These are phyloP conservation scores for Otis tarda DNA, from an alignment of 2,113 vertebrate genomes.

Conservation along the genomic window DNA sequence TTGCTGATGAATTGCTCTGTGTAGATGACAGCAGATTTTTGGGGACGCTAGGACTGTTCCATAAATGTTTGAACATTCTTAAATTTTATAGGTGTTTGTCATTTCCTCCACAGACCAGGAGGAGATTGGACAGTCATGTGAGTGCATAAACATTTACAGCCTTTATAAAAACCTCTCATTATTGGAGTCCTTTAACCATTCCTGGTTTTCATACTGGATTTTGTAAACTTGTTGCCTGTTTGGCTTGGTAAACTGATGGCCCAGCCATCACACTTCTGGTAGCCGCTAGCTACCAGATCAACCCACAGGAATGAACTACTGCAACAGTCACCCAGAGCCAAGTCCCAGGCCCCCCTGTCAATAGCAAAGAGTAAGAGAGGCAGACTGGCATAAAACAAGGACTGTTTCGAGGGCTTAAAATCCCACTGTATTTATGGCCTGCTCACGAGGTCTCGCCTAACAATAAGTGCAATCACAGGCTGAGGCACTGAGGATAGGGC, in stretches of 20 bases:
- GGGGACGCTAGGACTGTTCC: not conserved
- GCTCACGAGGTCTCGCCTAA: not conserved
- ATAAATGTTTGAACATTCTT: not conserved
- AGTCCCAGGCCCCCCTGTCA: not conserved
- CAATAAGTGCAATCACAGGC: not conserved
- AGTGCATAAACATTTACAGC: not conserved
- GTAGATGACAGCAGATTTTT: not conserved
- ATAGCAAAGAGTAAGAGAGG: not conserved
- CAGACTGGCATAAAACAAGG: rapidly evolving
- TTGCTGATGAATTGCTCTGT: not conserved
- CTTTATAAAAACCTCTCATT: not conserved
- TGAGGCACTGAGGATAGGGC: not conserved
- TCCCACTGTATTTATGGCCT: not conserved
- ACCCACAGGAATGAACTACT: not conserved
- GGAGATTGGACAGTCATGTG: not conserved
- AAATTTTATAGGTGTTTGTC: not conserved
- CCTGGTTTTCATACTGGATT: not conserved
- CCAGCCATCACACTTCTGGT: not conserved
- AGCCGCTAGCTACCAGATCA: not conserved
- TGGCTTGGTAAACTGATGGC: not conserved
- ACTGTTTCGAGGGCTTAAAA: not conserved
- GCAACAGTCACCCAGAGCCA: not conserved
- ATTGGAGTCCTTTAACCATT: not conserved
- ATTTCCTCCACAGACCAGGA: not conserved
- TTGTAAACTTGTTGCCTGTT: not conserved